Conservation (phyloP, 2,797 vertebrate genomes). For the Mastacembelus armatus region DNA sequence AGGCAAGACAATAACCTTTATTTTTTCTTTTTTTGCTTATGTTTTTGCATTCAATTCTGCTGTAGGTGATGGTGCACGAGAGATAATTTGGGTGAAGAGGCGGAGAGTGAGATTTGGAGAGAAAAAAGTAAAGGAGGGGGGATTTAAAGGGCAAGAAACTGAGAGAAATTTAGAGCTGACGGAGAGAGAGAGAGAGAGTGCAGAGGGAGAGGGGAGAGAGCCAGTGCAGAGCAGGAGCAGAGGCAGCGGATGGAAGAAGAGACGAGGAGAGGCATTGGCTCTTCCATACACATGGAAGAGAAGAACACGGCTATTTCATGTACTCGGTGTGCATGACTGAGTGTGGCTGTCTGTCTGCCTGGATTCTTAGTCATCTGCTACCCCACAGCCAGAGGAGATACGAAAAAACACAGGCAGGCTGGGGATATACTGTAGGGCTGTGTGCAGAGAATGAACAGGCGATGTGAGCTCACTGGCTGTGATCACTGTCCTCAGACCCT, state of each 20-base stretch:
- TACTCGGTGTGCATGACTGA: conserved; percentile 55
- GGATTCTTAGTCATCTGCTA: conserved; percentile 63
- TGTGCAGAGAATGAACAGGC: conserved; percentile 82
- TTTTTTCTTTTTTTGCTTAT: conserved; percentile 47
- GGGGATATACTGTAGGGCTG: conserved; percentile 63
- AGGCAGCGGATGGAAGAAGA: conserved; percentile 62
- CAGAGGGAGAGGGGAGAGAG: conserved; percentile 62
- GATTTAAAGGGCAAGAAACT: conserved; percentile 80
- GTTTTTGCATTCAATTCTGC: conserved; percentile 59
- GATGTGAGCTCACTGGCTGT: conserved; percentile 77
- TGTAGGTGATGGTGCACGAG: conserved; percentile 62
- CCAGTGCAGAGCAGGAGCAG: conserved; percentile 60
- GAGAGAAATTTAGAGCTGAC: conserved; percentile 75
- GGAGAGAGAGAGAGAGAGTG: conserved; percentile 43
- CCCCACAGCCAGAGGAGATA: conserved; percentile 56
- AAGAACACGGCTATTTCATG: conserved; percentile 66
- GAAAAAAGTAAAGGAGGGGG: conserved; percentile 57
- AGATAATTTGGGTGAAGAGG: conserved; percentile 65
- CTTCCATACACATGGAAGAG: conserved; percentile 65
- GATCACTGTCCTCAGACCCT: conserved; percentile 77
- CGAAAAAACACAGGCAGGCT: conserved; percentile 42
- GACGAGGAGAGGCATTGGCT: conserved; percentile 73
- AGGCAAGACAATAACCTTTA: conserved; percentile 67
- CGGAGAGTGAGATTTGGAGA: conserved; percentile 64
- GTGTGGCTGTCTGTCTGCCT: conserved; percentile 44